phyloP scores from a whole-genome alignment of 2,113 vertebrate genomes.

The Lasiurus cinereus region DNA sequence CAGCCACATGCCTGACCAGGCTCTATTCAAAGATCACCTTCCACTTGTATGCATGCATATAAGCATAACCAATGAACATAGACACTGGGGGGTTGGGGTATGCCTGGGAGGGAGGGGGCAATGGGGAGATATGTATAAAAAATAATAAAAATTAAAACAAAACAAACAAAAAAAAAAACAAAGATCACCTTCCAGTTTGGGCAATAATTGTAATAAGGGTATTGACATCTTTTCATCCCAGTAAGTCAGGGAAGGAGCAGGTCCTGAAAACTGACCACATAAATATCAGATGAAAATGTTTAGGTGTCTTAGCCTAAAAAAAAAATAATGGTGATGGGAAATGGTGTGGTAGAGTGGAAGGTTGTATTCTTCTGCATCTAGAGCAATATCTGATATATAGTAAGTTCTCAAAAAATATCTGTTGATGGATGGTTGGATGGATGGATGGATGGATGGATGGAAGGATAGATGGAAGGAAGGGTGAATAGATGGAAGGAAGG shows the following conservation, averaged over 20 bases:
- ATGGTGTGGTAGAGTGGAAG: background rate
- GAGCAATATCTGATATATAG: background rate
- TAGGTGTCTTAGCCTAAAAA: slow-evolving; percentile 1
- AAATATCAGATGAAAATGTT: background rate
- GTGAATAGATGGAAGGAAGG: background rate
- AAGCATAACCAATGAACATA: too few species aligned
- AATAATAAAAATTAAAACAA: too few species aligned
- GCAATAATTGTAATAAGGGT: background rate
- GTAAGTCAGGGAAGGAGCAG: background rate
- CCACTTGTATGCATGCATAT: too few species aligned
- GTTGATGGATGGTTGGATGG: background rate
- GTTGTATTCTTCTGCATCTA: background rate
- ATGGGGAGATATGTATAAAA: too few species aligned
- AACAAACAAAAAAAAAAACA: too few species aligned
- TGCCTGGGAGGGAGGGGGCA: too few species aligned
- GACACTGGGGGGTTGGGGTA: too few species aligned
- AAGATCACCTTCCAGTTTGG: background rate
- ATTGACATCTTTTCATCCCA: background rate
- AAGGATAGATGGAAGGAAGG: background rate
- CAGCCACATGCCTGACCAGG: background rate
- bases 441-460: background rate
- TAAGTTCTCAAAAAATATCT: background rate
- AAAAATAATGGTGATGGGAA: background rate
- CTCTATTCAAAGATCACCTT: background rate
- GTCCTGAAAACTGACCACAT: background rate